Conservation (phyloP, 2,113 vertebrate species). For the Mohoua ochrocephala region DNA sequence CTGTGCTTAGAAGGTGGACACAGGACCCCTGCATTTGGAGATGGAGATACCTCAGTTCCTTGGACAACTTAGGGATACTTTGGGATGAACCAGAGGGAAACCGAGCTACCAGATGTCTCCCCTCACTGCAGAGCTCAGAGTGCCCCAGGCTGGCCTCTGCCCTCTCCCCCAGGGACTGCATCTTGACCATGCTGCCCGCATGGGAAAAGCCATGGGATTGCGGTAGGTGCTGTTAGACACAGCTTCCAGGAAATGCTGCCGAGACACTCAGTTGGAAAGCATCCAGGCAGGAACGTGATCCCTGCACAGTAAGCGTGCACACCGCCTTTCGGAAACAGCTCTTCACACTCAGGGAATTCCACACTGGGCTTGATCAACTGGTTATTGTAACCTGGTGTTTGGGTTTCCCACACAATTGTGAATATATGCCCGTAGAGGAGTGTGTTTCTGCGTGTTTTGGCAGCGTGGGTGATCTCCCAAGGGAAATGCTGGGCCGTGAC, state of each 20-base stretch:
- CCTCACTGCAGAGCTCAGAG: accelerated
- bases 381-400: neutral
- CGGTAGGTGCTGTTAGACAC: neutral
- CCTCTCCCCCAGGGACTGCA: neutral
- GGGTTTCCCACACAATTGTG: neutral
- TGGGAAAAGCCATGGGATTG: accelerated
- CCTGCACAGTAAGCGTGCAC: accelerated
- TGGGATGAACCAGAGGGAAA: neutral
- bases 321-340: neutral
- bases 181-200: accelerated
- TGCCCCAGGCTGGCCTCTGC: neutral
- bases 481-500: neutral
- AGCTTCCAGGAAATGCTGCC: accelerated
- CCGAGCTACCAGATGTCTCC: neutral
- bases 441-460: neutral
- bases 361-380: accelerated
- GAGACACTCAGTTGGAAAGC: accelerated
- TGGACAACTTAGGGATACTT: neutral
- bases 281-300: neutral
- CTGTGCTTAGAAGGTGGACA: too few species aligned
- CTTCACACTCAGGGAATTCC: neutral
- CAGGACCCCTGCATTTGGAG: neutral
- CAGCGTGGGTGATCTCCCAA: neutral
- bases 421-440: accelerated
- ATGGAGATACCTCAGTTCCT: neutral